phyloP scores from a whole-genome alignment of 2,888 invertebrate species.

The Parapristionchus giblindavisi region DNA sequence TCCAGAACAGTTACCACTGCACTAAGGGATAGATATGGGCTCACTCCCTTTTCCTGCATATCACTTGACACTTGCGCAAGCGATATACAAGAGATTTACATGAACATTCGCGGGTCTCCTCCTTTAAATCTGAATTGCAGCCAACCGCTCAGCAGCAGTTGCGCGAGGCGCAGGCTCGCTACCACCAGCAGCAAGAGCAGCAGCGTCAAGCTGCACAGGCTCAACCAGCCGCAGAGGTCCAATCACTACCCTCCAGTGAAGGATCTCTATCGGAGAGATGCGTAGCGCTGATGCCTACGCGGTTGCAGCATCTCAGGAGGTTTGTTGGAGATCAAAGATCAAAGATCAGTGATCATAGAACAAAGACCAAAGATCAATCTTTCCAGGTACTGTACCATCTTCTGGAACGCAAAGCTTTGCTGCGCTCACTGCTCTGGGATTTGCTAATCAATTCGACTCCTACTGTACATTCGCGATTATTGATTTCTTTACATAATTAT shows the following conservation, averaged over 20 bases:
- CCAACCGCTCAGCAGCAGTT: conserved; percentile 33
- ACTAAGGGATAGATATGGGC: too few species aligned
- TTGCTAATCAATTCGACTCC: conserved; percentile 53
- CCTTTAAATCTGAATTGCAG: too few species aligned
- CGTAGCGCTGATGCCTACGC: conserved; percentile 58
- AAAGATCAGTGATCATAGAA: neutral
- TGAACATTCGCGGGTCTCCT: too few species aligned
- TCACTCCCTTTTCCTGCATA: too few species aligned
- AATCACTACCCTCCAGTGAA: conserved; percentile 24
- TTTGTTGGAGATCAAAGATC: conserved; percentile 1
- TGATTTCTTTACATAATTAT: too few species aligned
- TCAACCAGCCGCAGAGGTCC: neutral
- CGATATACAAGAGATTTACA: too few species aligned
- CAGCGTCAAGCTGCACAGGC: conserved; percentile 30
- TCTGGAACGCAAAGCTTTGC: conserved; percentile 69
- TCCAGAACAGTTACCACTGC: too few species aligned
- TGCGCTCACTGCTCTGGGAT: conserved; percentile 65
- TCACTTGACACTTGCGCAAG: too few species aligned
- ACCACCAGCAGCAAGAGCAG: conserved; percentile 33
- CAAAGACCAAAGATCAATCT: neutral
- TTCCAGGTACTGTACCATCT: conserved; percentile 64
- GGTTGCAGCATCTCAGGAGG: conserved; percentile 63
- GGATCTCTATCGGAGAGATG: conserved; percentile 46
- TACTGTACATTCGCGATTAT: too few species aligned
- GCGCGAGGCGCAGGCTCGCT: conserved; percentile 20